Base-by-base conservation (phyloP, 2,888 invertebrate genomes). In the Cryptus viduatorius region DNA sequence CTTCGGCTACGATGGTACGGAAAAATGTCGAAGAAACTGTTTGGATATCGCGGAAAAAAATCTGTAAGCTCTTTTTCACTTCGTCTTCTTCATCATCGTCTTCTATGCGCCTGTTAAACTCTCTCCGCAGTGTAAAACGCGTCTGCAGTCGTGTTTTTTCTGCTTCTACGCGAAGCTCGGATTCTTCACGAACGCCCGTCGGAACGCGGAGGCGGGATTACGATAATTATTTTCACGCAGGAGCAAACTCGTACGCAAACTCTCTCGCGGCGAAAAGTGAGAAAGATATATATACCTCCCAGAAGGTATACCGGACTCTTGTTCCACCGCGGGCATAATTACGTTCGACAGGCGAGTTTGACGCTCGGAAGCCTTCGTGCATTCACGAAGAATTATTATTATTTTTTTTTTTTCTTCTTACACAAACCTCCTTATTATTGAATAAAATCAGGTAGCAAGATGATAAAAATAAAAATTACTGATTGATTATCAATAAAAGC, bases 141-240 rank as follows among this genome's bases (percentile, higher is more conserved):
- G n/a, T 37, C 3, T 12, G 24, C 24, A 56, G 12, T 24, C 10
- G 24, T 7, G 56, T 24, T 56, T 12, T 12, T 56, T 24, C 24
- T 24, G 56, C 56, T 12, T 56, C 56, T 10, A 24, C 56, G 56
- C 24, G 56, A 56, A 56, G 10, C 56, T 56, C 56, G 56, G 19
- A 19, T 12, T 10, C 56, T 50, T n/a, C 19, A 19, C 65, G 53
- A 50, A 29, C 46, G 31, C 37, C 44, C 77, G 50, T 14, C 44
- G 65, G 44, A 37, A 53, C 14, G 59, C 19, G 59, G 44, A 79
- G 73, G 83, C 56, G 82, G 88, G 82, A 87, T 87, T 75, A 82
- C 82, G 85, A 88, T 88, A 90, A 90, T 90, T 90, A 90, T 89
- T 90, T 89, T 90, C 89, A 88, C 89, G 88, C 85, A 84, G 81